Evolutionary conservation across 2,888 invertebrate species (phyloP).

Genomic region (Hirtodrosophila histrioides): DNA sequence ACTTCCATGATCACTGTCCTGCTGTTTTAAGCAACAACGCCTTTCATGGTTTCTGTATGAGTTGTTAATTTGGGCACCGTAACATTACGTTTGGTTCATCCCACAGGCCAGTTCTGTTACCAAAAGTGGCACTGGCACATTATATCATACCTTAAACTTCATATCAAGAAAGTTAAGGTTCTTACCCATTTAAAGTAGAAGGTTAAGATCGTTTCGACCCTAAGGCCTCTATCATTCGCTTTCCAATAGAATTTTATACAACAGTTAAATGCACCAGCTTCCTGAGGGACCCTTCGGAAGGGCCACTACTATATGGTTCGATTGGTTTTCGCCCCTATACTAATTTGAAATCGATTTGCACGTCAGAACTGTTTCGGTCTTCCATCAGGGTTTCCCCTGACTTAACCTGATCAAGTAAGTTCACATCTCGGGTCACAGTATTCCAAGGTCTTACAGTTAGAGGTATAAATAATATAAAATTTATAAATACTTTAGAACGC

Average conservation of each 20-base stretch:
- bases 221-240: no score
- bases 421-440: no score
- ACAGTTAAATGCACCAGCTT: no score
- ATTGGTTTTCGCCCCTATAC: no score
- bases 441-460: slow-evolving; percentile 54
- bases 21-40: slow-evolving; percentile 88
- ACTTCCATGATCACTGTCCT: slow-evolving; percentile 92
- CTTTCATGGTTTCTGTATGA: slow-evolving; percentile 87
- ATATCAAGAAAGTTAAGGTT: slow-evolving; percentile 87
- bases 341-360: no score
- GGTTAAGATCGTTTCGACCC: no score
- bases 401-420: no score
- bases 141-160: slow-evolving; percentile 86
- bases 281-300: no score
- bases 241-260: no score
- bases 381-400: no score
- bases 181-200: slow-evolving; percentile 89
- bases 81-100: slow-evolving; percentile 89
- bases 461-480: slow-evolving; percentile 59
- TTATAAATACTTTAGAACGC: slow-evolving; percentile 74
- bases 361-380: no score
- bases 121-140: slow-evolving; percentile 85
- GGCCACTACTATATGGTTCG: no score
- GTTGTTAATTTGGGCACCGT: slow-evolving; percentile 85
- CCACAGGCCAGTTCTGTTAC: slow-evolving; percentile 89